These are phyloP conservation scores for Latrodectus geometricus DNA, from an alignment of 1,140 invertebrate species.

Conservation along the genomic window DNA sequence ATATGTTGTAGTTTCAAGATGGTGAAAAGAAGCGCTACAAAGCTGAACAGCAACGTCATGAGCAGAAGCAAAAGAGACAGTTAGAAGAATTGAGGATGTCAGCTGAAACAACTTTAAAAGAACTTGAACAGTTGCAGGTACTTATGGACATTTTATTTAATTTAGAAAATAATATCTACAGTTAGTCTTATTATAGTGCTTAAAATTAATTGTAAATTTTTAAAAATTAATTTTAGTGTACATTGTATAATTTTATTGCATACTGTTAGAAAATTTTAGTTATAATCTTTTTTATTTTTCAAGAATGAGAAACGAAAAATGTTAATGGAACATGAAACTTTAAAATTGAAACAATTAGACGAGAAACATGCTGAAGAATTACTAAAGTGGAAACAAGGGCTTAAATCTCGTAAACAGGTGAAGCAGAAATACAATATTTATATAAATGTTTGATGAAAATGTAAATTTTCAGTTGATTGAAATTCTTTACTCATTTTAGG, in stretches of 20 bases:
- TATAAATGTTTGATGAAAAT: not conserved
- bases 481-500: slow-evolving; percentile 70
- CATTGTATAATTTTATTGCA: not conserved
- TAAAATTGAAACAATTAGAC: slow-evolving; percentile 93
- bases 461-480: not conserved
- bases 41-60: slow-evolving; percentile 91
- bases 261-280: not conserved
- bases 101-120: slow-evolving; percentile 86
- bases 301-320: slow-evolving; percentile 81
- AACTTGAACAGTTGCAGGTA: slow-evolving; percentile 72
- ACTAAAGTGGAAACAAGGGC: slow-evolving; percentile 88
- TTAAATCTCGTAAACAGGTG: slow-evolving; percentile 93
- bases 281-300: not conserved
- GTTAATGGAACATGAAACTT: slow-evolving; percentile 94
- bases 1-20: slow-evolving; percentile 86
- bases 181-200: not conserved
- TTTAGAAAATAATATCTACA: not conserved
- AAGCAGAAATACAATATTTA: slow-evolving; percentile 62
- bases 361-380: slow-evolving; percentile 87
- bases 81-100: slow-evolving; percentile 90
- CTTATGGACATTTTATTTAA: not conserved
- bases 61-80: slow-evolving; percentile 92
- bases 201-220: not conserved
- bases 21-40: slow-evolving; percentile 96
- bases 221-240: not conserved